These are phyloP conservation scores for Batillaria attramentaria DNA, from an alignment of 1,140 invertebrate genomes.

Conservation along the genomic window DNA sequence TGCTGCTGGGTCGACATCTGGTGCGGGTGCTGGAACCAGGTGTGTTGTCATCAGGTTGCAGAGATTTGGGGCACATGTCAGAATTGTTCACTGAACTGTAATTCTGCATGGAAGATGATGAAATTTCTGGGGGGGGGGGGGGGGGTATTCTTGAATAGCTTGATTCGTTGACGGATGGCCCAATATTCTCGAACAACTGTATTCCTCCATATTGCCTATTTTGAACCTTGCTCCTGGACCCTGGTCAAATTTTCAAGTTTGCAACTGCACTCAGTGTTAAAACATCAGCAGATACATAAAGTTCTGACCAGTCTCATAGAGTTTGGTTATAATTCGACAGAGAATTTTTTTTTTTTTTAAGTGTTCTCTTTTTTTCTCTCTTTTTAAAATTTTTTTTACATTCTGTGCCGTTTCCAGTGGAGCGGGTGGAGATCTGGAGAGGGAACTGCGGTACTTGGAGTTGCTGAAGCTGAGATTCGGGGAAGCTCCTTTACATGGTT, in stretches of 20 bases:
- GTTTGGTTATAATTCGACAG: not conserved
- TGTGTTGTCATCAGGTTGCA: not conserved
- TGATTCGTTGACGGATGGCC: no score
- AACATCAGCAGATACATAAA: no score
- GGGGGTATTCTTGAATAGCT: no score
- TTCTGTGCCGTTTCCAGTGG: not conserved
- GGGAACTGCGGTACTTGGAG: constrained; percentile 96
- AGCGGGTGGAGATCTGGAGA: constrained; percentile 71
- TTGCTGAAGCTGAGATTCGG: constrained; percentile 95
- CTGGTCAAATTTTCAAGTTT: no score
- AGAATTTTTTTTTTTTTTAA: not conserved
- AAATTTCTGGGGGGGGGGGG: no score
- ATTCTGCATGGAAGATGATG: no score
- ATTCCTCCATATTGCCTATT: no score
- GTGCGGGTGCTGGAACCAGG: not conserved
- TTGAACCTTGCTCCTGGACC: no score
- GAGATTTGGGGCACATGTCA: not conserved
- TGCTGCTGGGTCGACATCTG: not conserved
- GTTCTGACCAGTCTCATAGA: no score
- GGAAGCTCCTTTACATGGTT: constrained; percentile 94
- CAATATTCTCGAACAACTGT: no score
- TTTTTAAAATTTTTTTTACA: not conserved
- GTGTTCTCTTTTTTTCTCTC: not conserved
- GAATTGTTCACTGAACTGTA: no score
- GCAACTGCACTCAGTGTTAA: no score